phyloP scores from a whole-genome alignment of 2,888 invertebrate species.

The Cerastoderma edule region DNA sequence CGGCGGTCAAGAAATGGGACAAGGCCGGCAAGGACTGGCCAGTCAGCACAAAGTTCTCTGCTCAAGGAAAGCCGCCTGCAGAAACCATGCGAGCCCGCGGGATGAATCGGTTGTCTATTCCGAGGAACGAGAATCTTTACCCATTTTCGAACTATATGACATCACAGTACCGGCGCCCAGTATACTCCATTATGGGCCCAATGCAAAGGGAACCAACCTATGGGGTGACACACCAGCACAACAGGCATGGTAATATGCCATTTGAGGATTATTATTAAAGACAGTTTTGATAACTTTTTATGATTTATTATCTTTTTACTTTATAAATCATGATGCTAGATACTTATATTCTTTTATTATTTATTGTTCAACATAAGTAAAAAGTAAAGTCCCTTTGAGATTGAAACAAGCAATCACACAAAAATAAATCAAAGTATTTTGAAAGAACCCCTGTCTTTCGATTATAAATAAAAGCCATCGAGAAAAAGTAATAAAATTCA shows the following conservation, averaged over 20 bases:
- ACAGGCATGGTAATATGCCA: constrained; percentile 82
- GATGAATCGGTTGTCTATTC: constrained; percentile 74
- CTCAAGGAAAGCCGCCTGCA: constrained; percentile 73
- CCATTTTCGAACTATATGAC: constrained; percentile 82
- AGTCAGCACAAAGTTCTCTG: constrained; percentile 61
- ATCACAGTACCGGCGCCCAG: constrained; percentile 80
- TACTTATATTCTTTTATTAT: neutral
- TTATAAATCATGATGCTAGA: neutral
- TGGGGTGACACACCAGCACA: constrained; percentile 81
- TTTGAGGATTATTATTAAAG: constrained; percentile 81
- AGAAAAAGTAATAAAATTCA: too few relatives aligned
- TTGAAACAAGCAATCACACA: too few relatives aligned
- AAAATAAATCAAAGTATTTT: too few relatives aligned
- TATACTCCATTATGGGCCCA: constrained; percentile 82
- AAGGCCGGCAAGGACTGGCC: constrained; percentile 77
- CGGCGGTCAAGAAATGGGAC: constrained; percentile 73
- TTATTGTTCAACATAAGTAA: too few relatives aligned
- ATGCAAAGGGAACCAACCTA: constrained; percentile 78
- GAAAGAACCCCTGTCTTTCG: too few relatives aligned
- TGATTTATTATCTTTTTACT: too few relatives aligned
- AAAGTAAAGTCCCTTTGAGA: too few relatives aligned
- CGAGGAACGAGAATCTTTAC: constrained; percentile 78
- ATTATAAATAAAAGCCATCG: too few relatives aligned
- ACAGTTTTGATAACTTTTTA: neutral
- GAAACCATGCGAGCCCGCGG: constrained; percentile 79